Base-by-base conservation (phyloP, 2,113 vertebrate genomes). In the Formicarius rufipectus region DNA sequence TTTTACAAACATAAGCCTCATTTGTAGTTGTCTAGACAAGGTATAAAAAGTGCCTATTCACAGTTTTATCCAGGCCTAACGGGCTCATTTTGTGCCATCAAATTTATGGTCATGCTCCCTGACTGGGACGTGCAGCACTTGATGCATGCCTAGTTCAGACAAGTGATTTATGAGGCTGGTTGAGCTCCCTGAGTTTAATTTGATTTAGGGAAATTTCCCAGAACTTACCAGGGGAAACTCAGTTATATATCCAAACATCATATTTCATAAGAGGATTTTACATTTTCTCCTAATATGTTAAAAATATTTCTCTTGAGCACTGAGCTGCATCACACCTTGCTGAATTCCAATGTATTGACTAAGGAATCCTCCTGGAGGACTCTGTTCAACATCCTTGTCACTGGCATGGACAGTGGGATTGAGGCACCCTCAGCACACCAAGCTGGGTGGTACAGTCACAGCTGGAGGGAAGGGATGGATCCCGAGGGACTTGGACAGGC, bases 121-220 rank as follows among this genome's bases (percentile, higher is more conserved):
- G 62, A n/a, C 37, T 85, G 21, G 50, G 45, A 53, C 0, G 3
- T 53, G 42, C 47, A 52, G 47, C 83, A 71, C 44, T 66, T 71
- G 79, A 47, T 89, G 39, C 56, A 12, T 35, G 58, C 60, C 39
- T 87, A 2, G 5, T 89, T 95, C 53, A 76, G 45, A 18, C 27
- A n/a, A 55, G 47, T 90, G 93, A 93, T 95, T 87, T 93, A 95
- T 90, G 64, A 92, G 60, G 39, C 64, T 81, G 30, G 53, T 37
- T 82, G 52, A 71, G 69, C 60, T 89, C 68, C 27, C 69, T 4
- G 30, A 40, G 0, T 77, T 95, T 92, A 95, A 92, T 90, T 89
- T 89, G 72, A 92, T 92, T 90, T 69, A 84, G 55, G 68, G 52
- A 91, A 91, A 84, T 89, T 95, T 94, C 89, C 76, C 87, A 95